phyloP scores from a whole-genome alignment of 2,888 invertebrate genomes.

The Choreutis nemorana region DNA sequence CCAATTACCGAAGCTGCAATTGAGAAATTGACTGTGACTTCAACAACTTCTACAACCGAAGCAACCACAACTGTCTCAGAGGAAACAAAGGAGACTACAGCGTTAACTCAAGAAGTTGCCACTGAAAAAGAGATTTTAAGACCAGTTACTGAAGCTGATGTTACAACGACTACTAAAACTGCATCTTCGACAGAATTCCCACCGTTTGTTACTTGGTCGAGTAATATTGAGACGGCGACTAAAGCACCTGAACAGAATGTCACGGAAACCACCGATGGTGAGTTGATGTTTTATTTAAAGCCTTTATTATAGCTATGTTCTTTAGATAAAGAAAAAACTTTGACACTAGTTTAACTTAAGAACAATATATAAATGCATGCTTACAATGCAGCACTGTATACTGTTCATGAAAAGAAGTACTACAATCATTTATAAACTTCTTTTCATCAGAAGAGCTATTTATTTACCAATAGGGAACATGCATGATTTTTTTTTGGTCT shows the following conservation, averaged over 20 bases:
- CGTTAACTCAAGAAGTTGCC: conserved; percentile 15
- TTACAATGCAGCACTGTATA: no score
- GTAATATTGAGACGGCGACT: conserved; percentile 32
- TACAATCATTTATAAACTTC: no score
- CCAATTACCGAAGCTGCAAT: conserved; percentile 12
- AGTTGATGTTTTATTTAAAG: conserved; percentile 13
- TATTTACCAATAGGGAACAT: neutral
- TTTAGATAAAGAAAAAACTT: no score
- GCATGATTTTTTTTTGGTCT: no score
- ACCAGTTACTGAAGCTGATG: conserved; percentile 23
- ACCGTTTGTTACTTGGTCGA: conserved; percentile 63
- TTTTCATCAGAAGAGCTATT: neutral
- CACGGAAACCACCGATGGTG: conserved; percentile 32
- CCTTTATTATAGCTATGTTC: no score
- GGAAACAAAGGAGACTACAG: conserved; percentile 13
- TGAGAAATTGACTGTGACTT: conserved; percentile 10
- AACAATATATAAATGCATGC: no score
- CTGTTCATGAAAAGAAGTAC: no score
- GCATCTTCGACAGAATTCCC: conserved; percentile 31
- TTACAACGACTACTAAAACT: conserved; percentile 15
- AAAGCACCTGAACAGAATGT: conserved; percentile 27
- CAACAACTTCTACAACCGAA: conserved; percentile 8
- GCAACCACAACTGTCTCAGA: conserved; percentile 11
- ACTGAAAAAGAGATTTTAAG: conserved; percentile 26
- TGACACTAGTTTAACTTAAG: neutral